phyloP scores from a whole-genome alignment of 2,888 invertebrate genomes.

The Oxystoma pomonae region DNA sequence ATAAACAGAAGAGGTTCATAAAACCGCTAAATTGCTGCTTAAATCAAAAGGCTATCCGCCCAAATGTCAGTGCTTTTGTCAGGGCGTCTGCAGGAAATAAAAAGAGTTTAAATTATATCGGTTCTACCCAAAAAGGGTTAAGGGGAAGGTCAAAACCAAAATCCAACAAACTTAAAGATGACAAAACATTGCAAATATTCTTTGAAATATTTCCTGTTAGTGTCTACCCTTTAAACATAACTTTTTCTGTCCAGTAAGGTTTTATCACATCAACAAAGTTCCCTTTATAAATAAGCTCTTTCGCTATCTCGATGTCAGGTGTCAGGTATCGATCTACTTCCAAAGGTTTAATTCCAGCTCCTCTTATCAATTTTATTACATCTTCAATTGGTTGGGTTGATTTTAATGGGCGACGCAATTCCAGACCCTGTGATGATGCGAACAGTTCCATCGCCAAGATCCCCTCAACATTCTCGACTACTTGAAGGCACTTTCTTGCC shows the following conservation, averaged over 20 bases:
- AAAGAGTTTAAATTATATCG: too few relatives aligned
- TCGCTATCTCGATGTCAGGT: slow-evolving; percentile 59
- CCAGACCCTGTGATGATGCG: slow-evolving; percentile 63
- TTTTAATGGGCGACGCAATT: slow-evolving; percentile 60
- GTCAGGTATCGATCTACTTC: slow-evolving; percentile 61
- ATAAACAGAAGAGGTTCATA: too few relatives aligned
- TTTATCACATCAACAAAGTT: neutral
- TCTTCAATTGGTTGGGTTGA: slow-evolving; percentile 61
- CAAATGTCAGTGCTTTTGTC: too few relatives aligned
- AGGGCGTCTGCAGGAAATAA: too few relatives aligned
- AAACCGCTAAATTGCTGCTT: too few relatives aligned
- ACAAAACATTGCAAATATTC: too few relatives aligned
- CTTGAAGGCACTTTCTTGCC: slow-evolving; percentile 57
- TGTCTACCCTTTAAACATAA: too few relatives aligned
- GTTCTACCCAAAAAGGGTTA: too few relatives aligned
- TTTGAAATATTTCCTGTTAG: too few relatives aligned
- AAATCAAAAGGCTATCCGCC: too few relatives aligned
- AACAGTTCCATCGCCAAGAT: slow-evolving; percentile 64
- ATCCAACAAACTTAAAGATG: too few relatives aligned
- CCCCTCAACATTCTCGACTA: slow-evolving; percentile 52
- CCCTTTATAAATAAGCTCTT: slow-evolving; percentile 44
- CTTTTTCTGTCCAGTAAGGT: neutral
- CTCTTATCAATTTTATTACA: neutral
- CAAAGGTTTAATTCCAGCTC: slow-evolving; percentile 48
- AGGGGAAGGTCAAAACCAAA: too few relatives aligned